These are phyloP conservation scores for Listrodromus nycthemerus DNA, from an alignment of 2,888 invertebrate genomes.

Conservation along the genomic window DNA sequence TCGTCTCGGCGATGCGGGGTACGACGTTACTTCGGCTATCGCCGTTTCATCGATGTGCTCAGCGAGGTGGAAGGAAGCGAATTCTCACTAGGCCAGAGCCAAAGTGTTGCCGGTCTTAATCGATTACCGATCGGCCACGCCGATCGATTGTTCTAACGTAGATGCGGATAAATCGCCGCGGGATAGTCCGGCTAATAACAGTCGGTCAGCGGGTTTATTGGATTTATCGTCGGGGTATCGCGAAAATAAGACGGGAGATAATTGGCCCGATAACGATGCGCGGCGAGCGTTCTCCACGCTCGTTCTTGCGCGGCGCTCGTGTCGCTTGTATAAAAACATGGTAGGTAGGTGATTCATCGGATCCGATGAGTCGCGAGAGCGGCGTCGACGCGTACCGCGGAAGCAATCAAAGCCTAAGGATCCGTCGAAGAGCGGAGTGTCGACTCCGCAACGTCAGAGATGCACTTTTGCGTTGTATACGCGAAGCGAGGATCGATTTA, in stretches of 20 bases:
- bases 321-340: neutral
- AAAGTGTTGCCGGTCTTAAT: conserved; percentile 14
- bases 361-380: neutral
- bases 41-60: neutral
- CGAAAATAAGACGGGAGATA: conserved; percentile 48
- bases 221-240: conserved; percentile 47
- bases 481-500: conserved; percentile 39
- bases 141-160: conserved; percentile 33
- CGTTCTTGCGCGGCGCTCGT: neutral
- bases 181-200: conserved; percentile 12
- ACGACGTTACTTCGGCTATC: neutral
- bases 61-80: neutral
- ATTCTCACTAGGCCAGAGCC: conserved; percentile 12
- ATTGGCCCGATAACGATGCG: conserved; percentile 52
- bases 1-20: neutral
- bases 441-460: conserved; percentile 12
- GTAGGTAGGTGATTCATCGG: conserved; percentile 7
- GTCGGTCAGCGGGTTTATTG: conserved; percentile 33
- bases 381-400: neutral
- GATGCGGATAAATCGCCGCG: conserved; percentile 32
- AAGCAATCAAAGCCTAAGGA: conserved; percentile 10
- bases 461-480: neutral
- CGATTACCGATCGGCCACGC: conserved; percentile 6
- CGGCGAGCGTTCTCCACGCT: conserved; percentile 31
- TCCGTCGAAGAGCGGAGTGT: conserved; percentile 18